phyloP scores from a whole-genome alignment of 2,797 vertebrate species.

The Tolypeutes matacus region DNA sequence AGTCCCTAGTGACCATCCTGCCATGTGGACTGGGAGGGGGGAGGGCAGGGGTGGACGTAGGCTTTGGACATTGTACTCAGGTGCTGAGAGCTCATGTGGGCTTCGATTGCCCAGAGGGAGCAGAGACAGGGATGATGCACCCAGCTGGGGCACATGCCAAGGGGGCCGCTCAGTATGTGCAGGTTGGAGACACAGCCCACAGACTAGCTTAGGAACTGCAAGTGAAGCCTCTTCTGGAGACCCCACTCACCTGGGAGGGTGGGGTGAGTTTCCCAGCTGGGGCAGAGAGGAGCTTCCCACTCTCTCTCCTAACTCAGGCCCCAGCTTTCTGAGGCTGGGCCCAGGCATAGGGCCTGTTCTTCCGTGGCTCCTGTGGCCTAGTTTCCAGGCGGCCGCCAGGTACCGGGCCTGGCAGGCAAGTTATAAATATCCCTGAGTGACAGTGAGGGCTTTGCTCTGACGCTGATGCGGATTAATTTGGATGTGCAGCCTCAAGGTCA shows the following conservation, averaged over 20 bases:
- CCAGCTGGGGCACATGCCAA: fast-evolving
- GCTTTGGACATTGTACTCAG: fast-evolving
- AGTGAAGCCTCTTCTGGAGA: neutral
- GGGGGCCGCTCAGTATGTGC: neutral
- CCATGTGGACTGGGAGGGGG: neutral
- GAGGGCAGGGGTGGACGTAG: too few relatives aligned
- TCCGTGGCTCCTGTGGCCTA: slow-evolving; percentile 71
- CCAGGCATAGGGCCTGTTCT: neutral
- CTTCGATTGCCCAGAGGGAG: neutral
- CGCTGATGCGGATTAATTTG: slow-evolving; percentile 54
- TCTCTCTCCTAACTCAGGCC: neutral
- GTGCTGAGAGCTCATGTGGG: neutral
- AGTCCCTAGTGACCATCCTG: too few relatives aligned
- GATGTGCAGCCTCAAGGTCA: slow-evolving; percentile 75
- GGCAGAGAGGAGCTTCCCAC: neutral
- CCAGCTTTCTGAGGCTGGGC: neutral
- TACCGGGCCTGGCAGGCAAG: slow-evolving; percentile 44
- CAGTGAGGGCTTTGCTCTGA: slow-evolving; percentile 60
- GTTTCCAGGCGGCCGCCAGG: slow-evolving; percentile 60
- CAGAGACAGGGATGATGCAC: neutral
- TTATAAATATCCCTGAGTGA: slow-evolving; percentile 82
- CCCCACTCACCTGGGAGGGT: neutral
- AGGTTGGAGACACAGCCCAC: neutral
- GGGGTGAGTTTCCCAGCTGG: neutral
- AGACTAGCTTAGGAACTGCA: neutral